These are phyloP conservation scores for Hyles vespertilio DNA, from an alignment of 1,140 invertebrate genomes.

Conservation along the genomic window DNA sequence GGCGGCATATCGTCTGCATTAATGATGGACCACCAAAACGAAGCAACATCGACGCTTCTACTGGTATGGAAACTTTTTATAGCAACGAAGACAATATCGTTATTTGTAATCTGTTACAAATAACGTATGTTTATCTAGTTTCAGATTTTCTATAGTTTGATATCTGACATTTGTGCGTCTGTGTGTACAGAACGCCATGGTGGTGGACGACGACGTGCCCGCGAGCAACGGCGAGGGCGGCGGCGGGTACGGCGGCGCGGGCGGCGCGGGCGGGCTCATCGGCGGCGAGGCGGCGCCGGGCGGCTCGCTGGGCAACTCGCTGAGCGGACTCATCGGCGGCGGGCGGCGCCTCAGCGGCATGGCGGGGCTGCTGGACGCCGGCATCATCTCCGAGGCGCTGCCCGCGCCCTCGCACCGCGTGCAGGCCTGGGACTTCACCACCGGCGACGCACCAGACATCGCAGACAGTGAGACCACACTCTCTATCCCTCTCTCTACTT, in stretches of 20 bases:
- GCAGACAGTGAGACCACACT: slow-evolving; percentile 78
- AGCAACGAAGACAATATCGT: no score
- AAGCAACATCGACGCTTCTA: no score
- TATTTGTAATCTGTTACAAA: no score
- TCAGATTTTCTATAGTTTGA: no score
- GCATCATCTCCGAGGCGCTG: slow-evolving; percentile 53
- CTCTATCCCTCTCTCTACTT: not conserved
- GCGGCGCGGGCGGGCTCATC: slow-evolving; percentile 13
- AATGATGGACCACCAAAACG: no score
- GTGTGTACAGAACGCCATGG: slow-evolving; percentile 49
- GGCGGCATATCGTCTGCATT: no score
- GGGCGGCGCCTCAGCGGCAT: slow-evolving; percentile 45
- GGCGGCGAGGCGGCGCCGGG: slow-evolving; percentile 1
- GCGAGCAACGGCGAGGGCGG: slow-evolving; percentile 24
- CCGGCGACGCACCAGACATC: slow-evolving; percentile 84
- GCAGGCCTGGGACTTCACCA: slow-evolving; percentile 89
- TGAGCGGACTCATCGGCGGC: slow-evolving; percentile 10
- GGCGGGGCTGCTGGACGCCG: slow-evolving; percentile 54
- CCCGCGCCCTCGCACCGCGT: slow-evolving; percentile 80
- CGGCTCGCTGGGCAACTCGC: slow-evolving; percentile 12
- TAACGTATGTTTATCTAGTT: no score
- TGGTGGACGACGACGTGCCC: slow-evolving; percentile 45
- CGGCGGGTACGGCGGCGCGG: slow-evolving; percentile 19
- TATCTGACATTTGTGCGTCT: no score
- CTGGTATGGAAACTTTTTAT: no score